Evolutionary conservation across 2,888 invertebrate genomes (phyloP).

Genomic region (Polietes domitor): DNA sequence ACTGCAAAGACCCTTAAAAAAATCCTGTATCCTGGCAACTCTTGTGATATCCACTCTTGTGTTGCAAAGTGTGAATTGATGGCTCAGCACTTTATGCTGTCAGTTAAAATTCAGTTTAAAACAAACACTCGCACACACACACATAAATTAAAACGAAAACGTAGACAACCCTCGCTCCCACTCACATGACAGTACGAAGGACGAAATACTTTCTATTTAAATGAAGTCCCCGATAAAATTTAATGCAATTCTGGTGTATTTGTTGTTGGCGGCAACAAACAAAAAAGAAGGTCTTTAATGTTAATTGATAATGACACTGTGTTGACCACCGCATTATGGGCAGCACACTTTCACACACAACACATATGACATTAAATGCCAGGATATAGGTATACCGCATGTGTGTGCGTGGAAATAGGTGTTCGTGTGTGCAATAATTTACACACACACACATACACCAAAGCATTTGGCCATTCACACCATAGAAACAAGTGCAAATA

Average conservation of each 20-base stretch:
- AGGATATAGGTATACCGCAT: not conserved
- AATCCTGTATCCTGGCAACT: no score
- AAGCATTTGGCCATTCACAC: not conserved
- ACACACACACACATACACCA: not conserved
- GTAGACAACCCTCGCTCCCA: not conserved
- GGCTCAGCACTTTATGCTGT: not conserved
- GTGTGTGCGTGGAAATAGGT: not conserved
- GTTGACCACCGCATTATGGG: not conserved
- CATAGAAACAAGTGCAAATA: not conserved
- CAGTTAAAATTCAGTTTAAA: not conserved
- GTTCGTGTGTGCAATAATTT: not conserved
- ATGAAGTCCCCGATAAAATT: not conserved
- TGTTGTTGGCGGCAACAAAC: not conserved
- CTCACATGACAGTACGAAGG: not conserved
- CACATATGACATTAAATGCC: not conserved
- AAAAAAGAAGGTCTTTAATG: not conserved
- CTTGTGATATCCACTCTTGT: not conserved
- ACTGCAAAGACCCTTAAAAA: no score
- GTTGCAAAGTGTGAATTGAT: not conserved
- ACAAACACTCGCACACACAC: no score
- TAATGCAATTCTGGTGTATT: not conserved
- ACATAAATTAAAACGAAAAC: not conserved
- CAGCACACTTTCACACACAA: no score
- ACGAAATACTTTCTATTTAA: not conserved
- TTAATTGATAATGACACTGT: constrained; percentile 15